These are phyloP conservation scores for Myotis lucifugus DNA, from an alignment of 2,113 vertebrate species.

Conservation along the genomic window DNA sequence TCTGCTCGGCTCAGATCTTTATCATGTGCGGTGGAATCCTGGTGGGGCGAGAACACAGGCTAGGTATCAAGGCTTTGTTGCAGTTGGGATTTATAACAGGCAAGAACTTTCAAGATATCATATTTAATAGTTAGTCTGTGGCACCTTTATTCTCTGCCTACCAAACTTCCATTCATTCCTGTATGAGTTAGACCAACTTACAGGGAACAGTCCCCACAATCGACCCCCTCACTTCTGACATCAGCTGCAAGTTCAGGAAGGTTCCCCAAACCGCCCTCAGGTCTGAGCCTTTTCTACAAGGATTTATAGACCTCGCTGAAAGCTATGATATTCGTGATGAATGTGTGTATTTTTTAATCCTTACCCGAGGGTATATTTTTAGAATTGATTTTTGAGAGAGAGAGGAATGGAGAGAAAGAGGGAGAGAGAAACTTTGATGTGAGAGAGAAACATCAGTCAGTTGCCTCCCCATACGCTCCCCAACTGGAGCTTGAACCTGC, in stretches of 20 bases:
- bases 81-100: slow-evolving; percentile 31
- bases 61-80: slow-evolving; percentile 40
- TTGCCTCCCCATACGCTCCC: not conserved
- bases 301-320: not conserved
- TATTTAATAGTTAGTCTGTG: not conserved
- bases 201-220: not conserved
- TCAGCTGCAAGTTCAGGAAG: not conserved
- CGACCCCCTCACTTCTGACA: not conserved
- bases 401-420: too few species aligned
- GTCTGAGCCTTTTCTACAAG: not conserved
- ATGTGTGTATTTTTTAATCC: not conserved
- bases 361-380: not conserved
- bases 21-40: not conserved
- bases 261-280: not conserved
- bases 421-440: not conserved
- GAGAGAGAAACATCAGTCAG: not conserved
- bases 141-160: slow-evolving; percentile 21
- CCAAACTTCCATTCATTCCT: not conserved
- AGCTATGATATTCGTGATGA: not conserved
- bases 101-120: not conserved
- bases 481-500: not conserved
- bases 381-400: not conserved
- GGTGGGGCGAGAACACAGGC: not conserved
- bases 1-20: slow-evolving; percentile 61
- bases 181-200: not conserved